phyloP scores from a whole-genome alignment of 1,140 invertebrate species.

The Branchinecta lynchi region DNA sequence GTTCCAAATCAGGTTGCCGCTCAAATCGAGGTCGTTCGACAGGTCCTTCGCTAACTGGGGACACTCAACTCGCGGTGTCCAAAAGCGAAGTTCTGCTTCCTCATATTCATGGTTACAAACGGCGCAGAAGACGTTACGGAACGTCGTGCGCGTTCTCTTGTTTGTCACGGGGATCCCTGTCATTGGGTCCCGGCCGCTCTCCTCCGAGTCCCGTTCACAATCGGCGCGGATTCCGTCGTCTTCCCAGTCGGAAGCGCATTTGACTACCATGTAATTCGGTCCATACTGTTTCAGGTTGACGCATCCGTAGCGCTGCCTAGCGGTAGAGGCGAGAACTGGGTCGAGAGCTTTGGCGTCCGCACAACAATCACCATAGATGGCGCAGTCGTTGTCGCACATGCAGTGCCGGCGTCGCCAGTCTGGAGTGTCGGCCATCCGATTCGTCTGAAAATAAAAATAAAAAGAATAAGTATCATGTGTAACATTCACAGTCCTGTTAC shows the following conservation, averaged over 20 bases:
- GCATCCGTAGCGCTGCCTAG: slow-evolving; percentile 29
- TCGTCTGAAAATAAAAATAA: slow-evolving; percentile 21
- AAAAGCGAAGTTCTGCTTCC: slow-evolving; percentile 26
- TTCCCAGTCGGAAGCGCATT: slow-evolving; percentile 32
- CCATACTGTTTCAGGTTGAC: slow-evolving; percentile 31
- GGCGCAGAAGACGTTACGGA: slow-evolving; percentile 41
- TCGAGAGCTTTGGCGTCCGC: slow-evolving; percentile 33
- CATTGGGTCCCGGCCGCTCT: slow-evolving; percentile 31
- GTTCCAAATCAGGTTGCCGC: slow-evolving; percentile 25
- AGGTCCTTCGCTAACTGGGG: slow-evolving; percentile 17
- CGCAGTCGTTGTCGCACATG: slow-evolving; percentile 35
- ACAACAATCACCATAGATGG: slow-evolving; percentile 38
- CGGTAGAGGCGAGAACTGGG: slow-evolving; percentile 26
- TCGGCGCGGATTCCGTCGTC: slow-evolving; percentile 25
- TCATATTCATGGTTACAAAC: slow-evolving; percentile 33
- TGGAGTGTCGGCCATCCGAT: slow-evolving; percentile 23
- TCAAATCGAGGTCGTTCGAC: slow-evolving; percentile 15
- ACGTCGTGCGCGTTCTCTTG: slow-evolving; percentile 33
- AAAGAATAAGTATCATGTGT: not conserved
- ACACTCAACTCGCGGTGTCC: slow-evolving; percentile 35
- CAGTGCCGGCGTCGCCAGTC: slow-evolving; percentile 36
- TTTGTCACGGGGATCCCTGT: slow-evolving; percentile 34
- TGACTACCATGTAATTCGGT: slow-evolving; percentile 34
- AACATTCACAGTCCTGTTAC: too few species aligned
- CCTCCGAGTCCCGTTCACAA: slow-evolving; percentile 25